Percentiles rank a stretch among this genome's conserved stretches.
phyloP scores from a whole-genome alignment of 2,113 vertebrate genomes.

The Vombatus ursinus region DNA sequence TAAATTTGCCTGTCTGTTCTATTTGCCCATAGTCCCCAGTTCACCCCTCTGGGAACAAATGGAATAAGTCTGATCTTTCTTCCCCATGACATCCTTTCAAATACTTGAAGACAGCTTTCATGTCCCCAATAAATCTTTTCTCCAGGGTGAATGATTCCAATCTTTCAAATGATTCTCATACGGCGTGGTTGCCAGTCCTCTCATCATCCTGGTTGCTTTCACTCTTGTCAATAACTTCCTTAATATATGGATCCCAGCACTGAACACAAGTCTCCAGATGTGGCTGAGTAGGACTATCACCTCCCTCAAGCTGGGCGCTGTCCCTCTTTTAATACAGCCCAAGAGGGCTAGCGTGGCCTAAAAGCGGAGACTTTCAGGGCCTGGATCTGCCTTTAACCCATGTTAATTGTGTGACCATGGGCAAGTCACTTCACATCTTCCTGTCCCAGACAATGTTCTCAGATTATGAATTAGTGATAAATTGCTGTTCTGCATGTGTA shows the following conservation, averaged over 20 bases:
- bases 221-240: neutral
- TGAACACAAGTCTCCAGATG: neutral
- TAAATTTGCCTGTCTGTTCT: neutral
- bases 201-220: neutral
- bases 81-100: neutral
- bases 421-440: neutral
- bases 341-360: neutral
- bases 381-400: neutral
- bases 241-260: neutral
- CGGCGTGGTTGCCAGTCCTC: neutral
- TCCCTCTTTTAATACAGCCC: neutral
- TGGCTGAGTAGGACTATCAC: neutral
- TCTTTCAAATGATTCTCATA: neutral
- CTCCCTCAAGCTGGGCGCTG: neutral
- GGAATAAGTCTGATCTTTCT: neutral
- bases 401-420: neutral
- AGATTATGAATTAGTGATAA: neutral
- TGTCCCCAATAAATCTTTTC: neutral
- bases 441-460: neutral
- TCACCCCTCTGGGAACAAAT: neutral
- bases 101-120: neutral
- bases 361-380: neutral
- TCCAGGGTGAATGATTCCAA: neutral
- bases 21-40: neutral
- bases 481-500: neutral